Evolutionary conservation across 1,140 invertebrate genomes (phyloP).

Genomic region (Bemisia tabaci): DNA sequence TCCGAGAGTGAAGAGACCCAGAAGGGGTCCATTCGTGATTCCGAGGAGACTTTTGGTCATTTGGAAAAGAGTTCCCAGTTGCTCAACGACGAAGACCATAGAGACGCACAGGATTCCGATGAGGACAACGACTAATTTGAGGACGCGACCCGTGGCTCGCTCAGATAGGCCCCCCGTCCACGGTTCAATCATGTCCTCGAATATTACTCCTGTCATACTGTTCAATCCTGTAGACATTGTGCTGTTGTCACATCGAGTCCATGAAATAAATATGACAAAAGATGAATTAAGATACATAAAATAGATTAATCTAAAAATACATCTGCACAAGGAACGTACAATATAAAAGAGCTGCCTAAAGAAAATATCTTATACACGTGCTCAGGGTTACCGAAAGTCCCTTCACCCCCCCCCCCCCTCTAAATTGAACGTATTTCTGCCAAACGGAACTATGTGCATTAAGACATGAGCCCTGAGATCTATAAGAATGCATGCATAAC

Average conservation of each 20-base stretch:
- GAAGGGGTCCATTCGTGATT: slow-evolving; percentile 55
- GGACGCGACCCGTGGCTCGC: slow-evolving; percentile 44
- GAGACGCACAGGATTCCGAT: slow-evolving; percentile 45
- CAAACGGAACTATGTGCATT: too few species aligned
- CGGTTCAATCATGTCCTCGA: slow-evolving; percentile 61
- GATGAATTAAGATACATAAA: neutral
- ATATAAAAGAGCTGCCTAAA: too few species aligned
- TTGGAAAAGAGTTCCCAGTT: slow-evolving; percentile 39
- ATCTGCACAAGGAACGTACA: too few species aligned
- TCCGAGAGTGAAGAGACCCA: slow-evolving; percentile 62
- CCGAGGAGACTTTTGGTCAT: slow-evolving; percentile 48
- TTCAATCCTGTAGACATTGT: slow-evolving; percentile 67
- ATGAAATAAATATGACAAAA: slow-evolving; percentile 1
- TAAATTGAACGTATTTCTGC: too few species aligned
- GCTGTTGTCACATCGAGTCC: slow-evolving; percentile 33
- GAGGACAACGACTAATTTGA: slow-evolving; percentile 51
- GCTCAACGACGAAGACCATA: slow-evolving; percentile 52
- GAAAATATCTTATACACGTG: too few species aligned
- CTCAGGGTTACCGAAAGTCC: too few species aligned
- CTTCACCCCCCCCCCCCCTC: too few species aligned
- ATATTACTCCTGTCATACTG: slow-evolving; percentile 65
- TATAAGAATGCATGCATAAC: too few species aligned
- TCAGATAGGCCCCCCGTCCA: slow-evolving; percentile 44
- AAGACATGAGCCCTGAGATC: too few species aligned
- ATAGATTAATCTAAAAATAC: too few species aligned